These are phyloP conservation scores for Cataglyphis rosenhaueri DNA, from an alignment of 2,888 invertebrate genomes.

Conservation along the genomic window DNA sequence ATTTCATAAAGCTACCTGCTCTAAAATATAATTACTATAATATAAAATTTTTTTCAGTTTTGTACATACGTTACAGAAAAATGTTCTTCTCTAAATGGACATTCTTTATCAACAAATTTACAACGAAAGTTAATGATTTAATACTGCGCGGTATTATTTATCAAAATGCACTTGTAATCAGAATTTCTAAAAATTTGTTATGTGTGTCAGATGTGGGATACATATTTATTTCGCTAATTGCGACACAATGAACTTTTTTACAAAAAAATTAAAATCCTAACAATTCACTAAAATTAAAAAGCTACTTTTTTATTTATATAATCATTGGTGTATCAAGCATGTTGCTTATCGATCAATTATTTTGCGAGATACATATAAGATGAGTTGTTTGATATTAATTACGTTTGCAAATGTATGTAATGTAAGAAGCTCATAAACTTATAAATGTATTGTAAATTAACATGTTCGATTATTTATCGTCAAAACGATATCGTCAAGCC, in stretches of 20 bases:
- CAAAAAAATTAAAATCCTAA: background rate
- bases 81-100: slow-evolving; percentile 29
- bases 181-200: background rate
- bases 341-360: background rate
- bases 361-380: slow-evolving; percentile 30
- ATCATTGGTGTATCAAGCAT: background rate
- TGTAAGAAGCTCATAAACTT: slow-evolving; percentile 55
- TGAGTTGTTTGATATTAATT: slow-evolving; percentile 11
- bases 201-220: background rate
- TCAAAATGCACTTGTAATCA: slow-evolving; percentile 18
- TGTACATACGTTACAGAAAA: slow-evolving; percentile 21
- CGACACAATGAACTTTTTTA: background rate
- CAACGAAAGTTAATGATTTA: slow-evolving; percentile 73
- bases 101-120: slow-evolving; percentile 72
- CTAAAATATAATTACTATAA: slow-evolving; percentile 67
- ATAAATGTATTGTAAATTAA: slow-evolving; percentile 54
- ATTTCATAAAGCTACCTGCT: slow-evolving; percentile 73
- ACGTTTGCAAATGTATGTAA: slow-evolving; percentile 29
- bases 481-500: slow-evolving; percentile 51
- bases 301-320: background rate
- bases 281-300: background rate
- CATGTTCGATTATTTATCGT: slow-evolving; percentile 45
- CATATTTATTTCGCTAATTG: background rate
- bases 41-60: background rate
- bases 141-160: slow-evolving; percentile 74